Base-by-base conservation (phyloP, 1,140 invertebrate genomes). In the Neotoxoptera formosana region DNA sequence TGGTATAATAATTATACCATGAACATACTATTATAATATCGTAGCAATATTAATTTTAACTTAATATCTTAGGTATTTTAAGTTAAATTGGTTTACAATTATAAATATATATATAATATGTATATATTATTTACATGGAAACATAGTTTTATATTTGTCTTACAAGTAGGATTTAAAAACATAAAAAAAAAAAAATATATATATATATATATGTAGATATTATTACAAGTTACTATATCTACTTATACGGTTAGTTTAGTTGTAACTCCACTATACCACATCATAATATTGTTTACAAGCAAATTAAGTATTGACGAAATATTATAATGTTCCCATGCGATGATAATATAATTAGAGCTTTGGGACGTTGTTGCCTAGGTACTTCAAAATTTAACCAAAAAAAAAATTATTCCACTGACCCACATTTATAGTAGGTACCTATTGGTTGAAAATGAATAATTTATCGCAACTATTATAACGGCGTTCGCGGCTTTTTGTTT, bases 381-480 rank as follows among this genome's bases (percentile, higher is more conserved):
- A 53, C 20, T 53, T 53, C 11, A 76, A 76, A 76, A 76, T 30
- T n/a, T 76, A n/a, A n/a, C 60, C 17, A 76, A 67, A 67, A 67
- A 51, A 53, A 76, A 76, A 76, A 17, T 17, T 0, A n/a, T 17
- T n/a, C n/a, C n/a, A n/a, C 60, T 76, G 60, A 76, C 60, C 60
- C n/a, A 76, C n/a, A 76, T 76, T 76, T 76, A 17, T 76, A 76
- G 60, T 17, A n/a, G 4, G 14, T 76, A 76, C 23, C 41, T 84
- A 84, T 48, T 47, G 7, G 47, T 34, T 88, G 34, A 88, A 88
- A 48, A 51, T 23, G 87, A 51, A 88, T 90, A 90, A 90, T 56
- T 45, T 51, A 56, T 90, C 1, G 34, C 51, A 34, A 90, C 53
- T 90, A 90, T 56, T 56, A 56, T 90, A 90, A 90, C 88, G 88